Evolutionary conservation across 2,113 vertebrate species (phyloP).

Genomic region (Clupea harengus): DNA sequence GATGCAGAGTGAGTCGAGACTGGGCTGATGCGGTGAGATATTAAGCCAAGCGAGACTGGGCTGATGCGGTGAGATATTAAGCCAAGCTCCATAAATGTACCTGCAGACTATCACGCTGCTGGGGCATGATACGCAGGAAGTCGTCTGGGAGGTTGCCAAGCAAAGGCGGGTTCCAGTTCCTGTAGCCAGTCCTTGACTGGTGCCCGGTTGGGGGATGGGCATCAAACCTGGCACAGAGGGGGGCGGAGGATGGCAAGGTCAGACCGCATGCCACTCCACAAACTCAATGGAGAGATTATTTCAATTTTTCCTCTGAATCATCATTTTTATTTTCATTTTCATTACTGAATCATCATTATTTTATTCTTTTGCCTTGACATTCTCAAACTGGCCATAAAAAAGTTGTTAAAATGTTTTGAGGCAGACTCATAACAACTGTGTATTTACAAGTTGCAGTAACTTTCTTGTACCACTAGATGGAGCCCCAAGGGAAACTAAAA

Average conservation of each 20-base stretch:
- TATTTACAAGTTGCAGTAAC: neutral
- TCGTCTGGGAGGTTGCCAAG: conserved; percentile 92
- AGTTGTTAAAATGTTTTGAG: neutral
- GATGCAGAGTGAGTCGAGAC: neutral
- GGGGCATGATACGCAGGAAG: conserved; percentile 91
- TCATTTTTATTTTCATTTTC: neutral
- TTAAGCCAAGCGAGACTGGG: neutral
- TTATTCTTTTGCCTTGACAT: neutral
- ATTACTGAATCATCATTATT: neutral
- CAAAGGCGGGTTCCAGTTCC: conserved; percentile 93
- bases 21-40: neutral
- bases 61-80: neutral
- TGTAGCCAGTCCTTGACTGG: conserved; percentile 70
- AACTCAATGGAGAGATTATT: neutral
- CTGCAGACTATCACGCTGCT: conserved; percentile 78
- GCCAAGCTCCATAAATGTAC: conserved; percentile 56
- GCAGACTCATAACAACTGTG: neutral
- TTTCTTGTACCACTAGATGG: conserved; percentile 41
- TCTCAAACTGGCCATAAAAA: neutral
- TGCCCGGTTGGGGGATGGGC: conserved; percentile 50
- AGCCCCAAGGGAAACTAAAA: neutral
- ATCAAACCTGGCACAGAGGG: conserved; percentile 61
- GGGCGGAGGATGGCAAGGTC: neutral
- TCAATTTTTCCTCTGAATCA: neutral
- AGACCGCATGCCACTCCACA: neutral